Percentiles rank a stretch among this genome's conserved stretches.
Evolutionary conservation across 2,113 vertebrate species (phyloP).

Genomic region (Xiphophorus hellerii): DNA sequence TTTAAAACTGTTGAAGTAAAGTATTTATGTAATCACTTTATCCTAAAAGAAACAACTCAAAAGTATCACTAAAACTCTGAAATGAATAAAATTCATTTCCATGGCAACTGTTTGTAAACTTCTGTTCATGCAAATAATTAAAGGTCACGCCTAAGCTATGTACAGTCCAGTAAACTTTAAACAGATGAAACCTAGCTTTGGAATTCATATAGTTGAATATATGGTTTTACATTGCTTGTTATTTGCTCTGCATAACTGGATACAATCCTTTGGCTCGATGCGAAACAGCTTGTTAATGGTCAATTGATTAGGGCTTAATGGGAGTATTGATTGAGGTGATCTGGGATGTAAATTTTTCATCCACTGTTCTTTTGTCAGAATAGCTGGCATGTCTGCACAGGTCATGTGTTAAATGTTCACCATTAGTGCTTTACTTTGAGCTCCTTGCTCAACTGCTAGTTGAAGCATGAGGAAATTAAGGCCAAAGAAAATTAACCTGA

Average conservation of each 20-base stretch:
- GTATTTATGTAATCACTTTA: too few relatives aligned
- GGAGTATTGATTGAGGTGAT: slow-evolving; percentile 74
- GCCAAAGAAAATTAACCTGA: slow-evolving; percentile 48
- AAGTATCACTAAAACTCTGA: too few relatives aligned
- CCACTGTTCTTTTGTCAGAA: slow-evolving; percentile 56
- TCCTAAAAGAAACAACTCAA: too few relatives aligned
- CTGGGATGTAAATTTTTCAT: slow-evolving; percentile 71
- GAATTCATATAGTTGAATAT: slow-evolving; percentile 31
- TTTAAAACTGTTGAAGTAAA: too few relatives aligned
- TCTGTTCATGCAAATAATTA: slow-evolving; percentile 19
- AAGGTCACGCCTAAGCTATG: slow-evolving; percentile 12
- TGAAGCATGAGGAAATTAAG: slow-evolving; percentile 35
- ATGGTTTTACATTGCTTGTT: slow-evolving; percentile 25
- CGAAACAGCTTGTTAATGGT: slow-evolving; percentile 76
- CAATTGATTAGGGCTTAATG: slow-evolving; percentile 78
- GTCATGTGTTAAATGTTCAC: slow-evolving; percentile 71
- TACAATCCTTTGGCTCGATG: slow-evolving; percentile 38
- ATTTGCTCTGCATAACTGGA: slow-evolving; percentile 29
- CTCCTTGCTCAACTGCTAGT: slow-evolving; percentile 51
- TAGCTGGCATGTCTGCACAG: slow-evolving; percentile 43
- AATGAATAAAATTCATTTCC: too few relatives aligned
- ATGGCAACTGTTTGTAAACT: not conserved
- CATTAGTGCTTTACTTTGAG: slow-evolving; percentile 56
- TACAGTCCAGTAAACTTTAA: slow-evolving; percentile 19
- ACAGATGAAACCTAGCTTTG: slow-evolving; percentile 12